Evolutionary conservation across 2,113 vertebrate species (phyloP), one percentile per base, ranked within the genome.

Genomic region (Lates calcarifer): DNA sequence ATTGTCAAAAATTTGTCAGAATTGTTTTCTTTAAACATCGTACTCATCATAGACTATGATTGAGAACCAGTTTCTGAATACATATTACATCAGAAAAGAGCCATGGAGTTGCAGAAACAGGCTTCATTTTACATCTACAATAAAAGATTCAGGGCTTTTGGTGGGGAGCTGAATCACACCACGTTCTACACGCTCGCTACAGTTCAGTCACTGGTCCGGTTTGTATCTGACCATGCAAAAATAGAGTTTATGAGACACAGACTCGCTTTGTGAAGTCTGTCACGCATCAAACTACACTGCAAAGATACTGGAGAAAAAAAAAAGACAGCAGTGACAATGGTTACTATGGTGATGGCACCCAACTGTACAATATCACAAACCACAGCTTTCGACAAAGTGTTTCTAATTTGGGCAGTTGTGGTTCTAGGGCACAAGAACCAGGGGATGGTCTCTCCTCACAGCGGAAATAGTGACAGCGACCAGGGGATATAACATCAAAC

Each of bases 401-500:
- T 82, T 3, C 37, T 47, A 71, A 70, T 71, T 63, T 74, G 35
- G 24, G 31, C 53, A 51, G 3, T 39, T 22, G 35, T 62, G 53
- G n/a, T 74, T 80, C 20, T 61, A 39, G 53, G 53, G 8, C 67
- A 84, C 24, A 66, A 47, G 12, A 71, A 67, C 51, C 64, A 70
- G 60, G 12, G 62, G 43, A 57, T 5, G 26, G 31, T 49, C 14
- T 28, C 35, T 56, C 6, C 26, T 67, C 26, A 26, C 22, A 62
- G 33, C 47, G 20, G 70, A 67, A 72, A 73, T 15, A 47, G 63
- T 61, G 63, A 74, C 28, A 61, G 17, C 33, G 37, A 79, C 24
- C 49, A 31, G 57, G 22, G 49, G 56, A 37, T 12, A 39, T 49
- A 67, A 77, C 79, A 85, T 87, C 79, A 90, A 85, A 88, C 47